These are phyloP conservation scores for Sebastes alutus DNA, from an alignment of 2,797 vertebrate genomes.

Conservation along the genomic window DNA sequence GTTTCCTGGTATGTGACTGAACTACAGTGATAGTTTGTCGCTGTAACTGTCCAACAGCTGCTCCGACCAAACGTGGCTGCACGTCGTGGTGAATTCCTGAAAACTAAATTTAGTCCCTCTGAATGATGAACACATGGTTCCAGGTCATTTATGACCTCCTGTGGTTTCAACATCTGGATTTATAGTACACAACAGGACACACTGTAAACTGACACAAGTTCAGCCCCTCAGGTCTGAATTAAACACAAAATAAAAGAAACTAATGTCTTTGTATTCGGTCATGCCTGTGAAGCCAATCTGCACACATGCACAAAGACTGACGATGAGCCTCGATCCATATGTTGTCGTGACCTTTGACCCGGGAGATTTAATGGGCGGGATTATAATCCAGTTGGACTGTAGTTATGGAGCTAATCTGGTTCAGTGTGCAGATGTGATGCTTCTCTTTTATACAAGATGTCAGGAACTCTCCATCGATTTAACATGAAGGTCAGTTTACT, in stretches of 20 bases:
- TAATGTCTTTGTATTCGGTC: slow-evolving; percentile 12
- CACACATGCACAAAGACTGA: not conserved
- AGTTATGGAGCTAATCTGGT: not conserved
- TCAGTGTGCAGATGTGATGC: too few relatives aligned
- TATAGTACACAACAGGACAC: too few relatives aligned
- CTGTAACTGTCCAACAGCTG: slow-evolving; percentile 45
- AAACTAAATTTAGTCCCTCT: slow-evolving; percentile 43
- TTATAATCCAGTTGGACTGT: slow-evolving; percentile 30
- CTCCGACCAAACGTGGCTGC: not conserved
- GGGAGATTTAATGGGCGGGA: not conserved
- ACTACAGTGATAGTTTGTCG: slow-evolving; percentile 13
- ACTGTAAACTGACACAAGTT: too few relatives aligned
- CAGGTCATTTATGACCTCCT: not conserved
- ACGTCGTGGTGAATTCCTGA: slow-evolving; percentile 16
- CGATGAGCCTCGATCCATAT: slow-evolving; percentile 46
- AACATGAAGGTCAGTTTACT: too few relatives aligned
- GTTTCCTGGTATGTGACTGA: not conserved
- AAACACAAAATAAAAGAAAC: not conserved
- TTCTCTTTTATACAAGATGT: not conserved
- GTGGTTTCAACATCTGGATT: not conserved
- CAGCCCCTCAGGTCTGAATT: not conserved
- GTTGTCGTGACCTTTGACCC: slow-evolving; percentile 41
- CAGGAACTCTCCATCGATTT: too few relatives aligned
- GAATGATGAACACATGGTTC: not conserved
- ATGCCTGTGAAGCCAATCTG: slow-evolving; percentile 31